These are phyloP conservation scores for Palaemon carinicauda DNA, from an alignment of 1,140 invertebrate genomes.

Conservation along the genomic window DNA sequence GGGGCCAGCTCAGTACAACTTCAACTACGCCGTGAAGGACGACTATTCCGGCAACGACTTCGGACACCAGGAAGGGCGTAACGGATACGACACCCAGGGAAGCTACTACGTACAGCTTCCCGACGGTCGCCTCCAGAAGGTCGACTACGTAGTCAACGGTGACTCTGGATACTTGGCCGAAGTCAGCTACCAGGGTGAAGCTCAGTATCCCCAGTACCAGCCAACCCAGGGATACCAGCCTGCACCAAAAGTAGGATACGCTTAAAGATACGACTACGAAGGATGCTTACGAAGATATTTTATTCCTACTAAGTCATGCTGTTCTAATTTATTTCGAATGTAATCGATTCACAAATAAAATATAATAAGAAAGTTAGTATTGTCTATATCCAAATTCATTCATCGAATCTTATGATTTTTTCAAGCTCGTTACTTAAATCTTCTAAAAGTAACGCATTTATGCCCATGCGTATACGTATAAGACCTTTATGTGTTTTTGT, in stretches of 20 bases:
- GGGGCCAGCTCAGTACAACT: constrained; percentile 24
- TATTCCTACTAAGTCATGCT: too few relatives aligned
- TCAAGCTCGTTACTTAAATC: not conserved
- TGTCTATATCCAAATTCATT: too few relatives aligned
- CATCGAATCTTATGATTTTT: too few relatives aligned
- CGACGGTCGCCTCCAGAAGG: constrained; percentile 29
- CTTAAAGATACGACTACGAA: not conserved
- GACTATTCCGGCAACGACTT: constrained; percentile 23
- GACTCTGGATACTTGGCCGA: constrained; percentile 38
- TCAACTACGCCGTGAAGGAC: constrained; percentile 33
- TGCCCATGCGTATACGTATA: too few relatives aligned
- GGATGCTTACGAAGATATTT: too few relatives aligned
- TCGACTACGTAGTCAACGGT: constrained; percentile 5
- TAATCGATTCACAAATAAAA: too few relatives aligned
- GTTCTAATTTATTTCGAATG: too few relatives aligned
- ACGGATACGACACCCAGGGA: constrained; percentile 26
- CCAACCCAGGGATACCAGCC: too few relatives aligned
- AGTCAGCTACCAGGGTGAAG: constrained; percentile 12
- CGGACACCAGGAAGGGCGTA: constrained; percentile 18
- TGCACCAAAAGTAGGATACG: too few relatives aligned
- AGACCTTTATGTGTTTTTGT: too few relatives aligned
- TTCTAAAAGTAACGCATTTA: too few relatives aligned
- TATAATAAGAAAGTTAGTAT: too few relatives aligned
- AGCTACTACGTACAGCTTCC: constrained; percentile 22
- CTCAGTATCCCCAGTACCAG: constrained; percentile 26